phyloP scores from a whole-genome alignment of 2,888 invertebrate genomes.

The Dryococelus australis region DNA sequence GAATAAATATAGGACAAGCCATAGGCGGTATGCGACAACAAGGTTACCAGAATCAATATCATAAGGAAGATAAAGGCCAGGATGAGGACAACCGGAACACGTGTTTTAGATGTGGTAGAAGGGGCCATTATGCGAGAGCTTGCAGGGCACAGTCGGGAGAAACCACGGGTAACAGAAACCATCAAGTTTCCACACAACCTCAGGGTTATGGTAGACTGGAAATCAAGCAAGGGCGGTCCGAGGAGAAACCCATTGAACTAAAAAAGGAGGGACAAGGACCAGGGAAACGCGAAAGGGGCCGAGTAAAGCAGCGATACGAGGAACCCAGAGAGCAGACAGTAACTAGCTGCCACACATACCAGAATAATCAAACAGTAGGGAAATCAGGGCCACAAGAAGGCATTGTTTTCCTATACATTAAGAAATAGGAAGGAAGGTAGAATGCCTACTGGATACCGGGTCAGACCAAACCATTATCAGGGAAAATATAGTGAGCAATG shows the following conservation, averaged over 20 bases:
- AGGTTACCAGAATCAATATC: too few relatives aligned
- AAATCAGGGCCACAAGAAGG: not conserved
- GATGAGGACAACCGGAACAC: too few relatives aligned
- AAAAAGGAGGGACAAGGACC: too few relatives aligned
- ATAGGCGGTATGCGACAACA: too few relatives aligned
- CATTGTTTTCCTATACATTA: not conserved
- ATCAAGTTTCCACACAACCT: too few relatives aligned
- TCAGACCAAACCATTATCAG: not conserved
- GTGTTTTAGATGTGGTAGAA: not conserved
- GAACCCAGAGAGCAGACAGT: not conserved
- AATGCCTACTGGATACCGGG: not conserved
- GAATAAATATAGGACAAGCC: not conserved
- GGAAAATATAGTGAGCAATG: not conserved
- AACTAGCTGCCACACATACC: not conserved
- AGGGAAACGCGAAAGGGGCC: not conserved
- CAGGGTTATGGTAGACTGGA: too few relatives aligned
- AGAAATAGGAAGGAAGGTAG: not conserved
- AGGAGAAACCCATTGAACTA: too few relatives aligned
- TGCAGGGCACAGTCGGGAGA: not conserved
- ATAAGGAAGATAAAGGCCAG: too few relatives aligned
- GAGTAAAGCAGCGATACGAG: not conserved
- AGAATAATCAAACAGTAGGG: not conserved
- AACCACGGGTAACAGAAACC: not conserved
- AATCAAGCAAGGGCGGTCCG: too few relatives aligned
- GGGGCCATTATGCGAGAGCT: not conserved